Base-by-base conservation (phyloP, 2,888 invertebrate genomes). In the Lottia gigantea region DNA sequence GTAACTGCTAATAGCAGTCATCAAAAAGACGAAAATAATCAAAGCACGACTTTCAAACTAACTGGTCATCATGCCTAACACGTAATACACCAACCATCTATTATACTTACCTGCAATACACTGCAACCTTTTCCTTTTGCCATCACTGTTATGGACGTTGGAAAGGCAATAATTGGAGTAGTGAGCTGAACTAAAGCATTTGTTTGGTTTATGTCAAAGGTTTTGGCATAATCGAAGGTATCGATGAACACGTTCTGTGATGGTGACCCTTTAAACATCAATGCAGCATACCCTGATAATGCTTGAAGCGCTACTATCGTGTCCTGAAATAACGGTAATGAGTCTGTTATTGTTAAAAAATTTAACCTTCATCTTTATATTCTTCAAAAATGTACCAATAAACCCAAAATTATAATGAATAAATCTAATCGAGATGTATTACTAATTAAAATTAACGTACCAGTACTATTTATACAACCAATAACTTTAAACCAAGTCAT, bases 261-360 rank as follows among this genome's bases (percentile, higher is more conserved):
- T 55, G 55, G 55, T 23, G 55, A 19, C 8, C 55, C 55, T 55
- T 55, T 55, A 55, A 55, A 55, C 45, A 78, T 66, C 61, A 80
- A 66, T 23, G 71, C 67, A 15, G 80, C 85, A 64, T 81, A 77
- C 55, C 74, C 73, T 14, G 84, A 81, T 62, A 87, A 72, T 15
- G 87, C 84, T 72, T 84, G 80, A 40, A 87, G 77, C 12, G 80
- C 86, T 61, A 86, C 75, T 12, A 87, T 85, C 7, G 86, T 86
- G 69, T 86, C 86, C 84, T 85, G 69, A 49, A 77, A 46, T 62
- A 11, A 40, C 11, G 40, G 11, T 2, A 31, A 31, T 3, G 2
- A 31, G 31, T 31, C 31, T 31, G 31, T 31, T 31, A 31, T 31
- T 2, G 31, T 31, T 31, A 31, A 31, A 31, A 31, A 3, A n/a